A percentile compares a stretch with the other conserved stretches of the same genome.
These are phyloP conservation scores for Apostichopus leukothele DNA, from an alignment of 53 echinoderm and acorn worm species.

Conservation along the genomic window DNA sequence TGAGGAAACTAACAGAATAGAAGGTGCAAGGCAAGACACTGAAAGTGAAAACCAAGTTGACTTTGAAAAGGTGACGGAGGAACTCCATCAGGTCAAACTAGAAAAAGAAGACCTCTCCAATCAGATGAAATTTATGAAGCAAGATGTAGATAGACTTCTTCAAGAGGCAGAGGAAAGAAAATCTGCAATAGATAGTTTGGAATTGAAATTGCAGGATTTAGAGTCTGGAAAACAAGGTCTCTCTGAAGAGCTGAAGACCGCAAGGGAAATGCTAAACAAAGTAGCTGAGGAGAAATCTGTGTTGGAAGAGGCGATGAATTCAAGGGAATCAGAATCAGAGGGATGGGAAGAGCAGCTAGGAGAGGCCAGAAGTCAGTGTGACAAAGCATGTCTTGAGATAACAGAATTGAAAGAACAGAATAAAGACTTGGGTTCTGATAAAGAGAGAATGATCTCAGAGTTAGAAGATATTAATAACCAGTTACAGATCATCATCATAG, in stretches of 20 bases:
- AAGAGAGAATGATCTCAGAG: constrained; percentile 8
- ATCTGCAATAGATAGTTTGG: constrained; percentile 39
- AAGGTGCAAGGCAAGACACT: neutral
- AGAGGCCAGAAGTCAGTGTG: neutral
- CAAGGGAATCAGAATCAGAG: neutral
- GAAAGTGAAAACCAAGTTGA: neutral
- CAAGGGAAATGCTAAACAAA: constrained; percentile 15
- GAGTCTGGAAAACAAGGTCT: constrained; percentile 21
- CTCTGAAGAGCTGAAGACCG: constrained; percentile 19
- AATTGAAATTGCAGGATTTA: constrained; percentile 27
- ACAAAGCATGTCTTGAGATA: constrained; percentile 4
- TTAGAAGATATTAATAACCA: constrained; percentile 25
- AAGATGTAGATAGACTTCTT: constrained; percentile 9
- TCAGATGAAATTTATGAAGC: constrained; percentile 41
- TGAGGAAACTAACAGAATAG: neutral
- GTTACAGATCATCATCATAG: constrained; percentile 42
- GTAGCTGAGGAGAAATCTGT: constrained; percentile 3
- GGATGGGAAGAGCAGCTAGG: neutral
- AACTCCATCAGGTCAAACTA: constrained; percentile 21
- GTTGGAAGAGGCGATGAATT: neutral
- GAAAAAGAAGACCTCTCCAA: constrained; percentile 50
- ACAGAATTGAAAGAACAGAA: constrained; percentile 23
- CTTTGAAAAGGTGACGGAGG: neutral
- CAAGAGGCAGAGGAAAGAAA: constrained; percentile 31
- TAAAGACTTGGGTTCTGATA: constrained; percentile 36